Base-by-base conservation (phyloP, 2,113 vertebrate species). In the Solenodon paradoxus region DNA sequence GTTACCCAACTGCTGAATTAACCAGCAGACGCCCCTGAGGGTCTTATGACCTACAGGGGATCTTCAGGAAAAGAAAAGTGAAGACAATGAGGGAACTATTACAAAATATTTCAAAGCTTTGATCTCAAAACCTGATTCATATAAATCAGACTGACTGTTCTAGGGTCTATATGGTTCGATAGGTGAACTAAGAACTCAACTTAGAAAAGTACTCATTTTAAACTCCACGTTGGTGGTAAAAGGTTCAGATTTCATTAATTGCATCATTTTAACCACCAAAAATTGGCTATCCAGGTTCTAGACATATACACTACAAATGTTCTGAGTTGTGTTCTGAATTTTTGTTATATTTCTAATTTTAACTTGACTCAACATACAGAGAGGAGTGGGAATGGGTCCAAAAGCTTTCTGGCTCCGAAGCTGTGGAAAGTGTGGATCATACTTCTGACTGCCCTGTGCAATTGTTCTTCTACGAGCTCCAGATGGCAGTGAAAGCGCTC, bases 331-430 rank as follows among this genome's bases (percentile, higher is more conserved):
- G 97, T 97, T 97, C 96, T 98, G 98, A 98, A 98, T 98, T 98
- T 98, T 97, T 98, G 98, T 98, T 98, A 45, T 98, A 98, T 97
- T 98, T 98, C 98, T 98, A 98, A 99, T 98, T 98, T 99, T 98
- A 98, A 98, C 98, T 98, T 97, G 96, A 98, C 97, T 98, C 96
- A 97, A 98, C 96, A 94, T 98, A 98, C 98, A 99, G 99, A 98
- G 99, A 99, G 97, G 99, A 99, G 98, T 99, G 99, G 99, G 99
- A 99, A 98, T 99, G 99, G 99, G 98, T 99, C 98, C 99, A 99
- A 98, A 99, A 96, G 57, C 98, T 99, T 97, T 98, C 99, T 96
- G 98, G 98, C 88, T 98, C 98, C 19, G 98, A 98, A 94, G 98
- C 99, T 69, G 95, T 98, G 97, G 99, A 99, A 97, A 98, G 97